Evolutionary conservation across 1,140 invertebrate species (phyloP).

Genomic region (Ceratosolen solmsi): DNA sequence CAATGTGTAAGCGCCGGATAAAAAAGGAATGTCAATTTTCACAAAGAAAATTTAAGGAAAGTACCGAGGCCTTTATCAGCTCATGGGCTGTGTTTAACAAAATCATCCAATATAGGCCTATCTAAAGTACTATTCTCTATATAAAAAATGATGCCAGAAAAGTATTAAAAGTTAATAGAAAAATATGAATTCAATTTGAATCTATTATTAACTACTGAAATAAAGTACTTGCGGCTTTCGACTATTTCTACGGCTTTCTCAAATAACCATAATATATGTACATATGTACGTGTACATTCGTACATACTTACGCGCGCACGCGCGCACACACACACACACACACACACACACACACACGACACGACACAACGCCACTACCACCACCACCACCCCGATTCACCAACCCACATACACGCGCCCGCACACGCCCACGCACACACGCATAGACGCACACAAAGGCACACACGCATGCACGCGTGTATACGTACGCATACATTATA

Average conservation of each 20-base stretch:
- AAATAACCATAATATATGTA: conserved; percentile 50
- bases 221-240: conserved; percentile 50
- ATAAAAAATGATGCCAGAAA: conserved; percentile 45
- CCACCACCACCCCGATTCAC: no score
- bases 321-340: not conserved
- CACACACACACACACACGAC: not conserved
- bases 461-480: not conserved
- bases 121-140: conserved; percentile 43
- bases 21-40: conserved; percentile 11
- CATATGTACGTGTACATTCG: not conserved
- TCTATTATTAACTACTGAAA: conserved; percentile 55
- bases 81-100: conserved; percentile 46
- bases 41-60: conserved; percentile 26
- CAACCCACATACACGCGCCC: not conserved
- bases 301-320: not conserved
- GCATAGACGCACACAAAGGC: not conserved
- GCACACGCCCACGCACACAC: not conserved
- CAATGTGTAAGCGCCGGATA: conserved; percentile 19
- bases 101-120: conserved; percentile 48
- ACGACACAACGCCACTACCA: not conserved
- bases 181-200: conserved; percentile 58
- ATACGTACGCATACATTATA: not conserved
- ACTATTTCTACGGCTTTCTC: conserved; percentile 49
- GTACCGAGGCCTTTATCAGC: conserved; percentile 44
- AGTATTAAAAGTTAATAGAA: conserved; percentile 50